phyloP scores from a whole-genome alignment of 1,140 invertebrate species.

The Lineus longissimus region DNA sequence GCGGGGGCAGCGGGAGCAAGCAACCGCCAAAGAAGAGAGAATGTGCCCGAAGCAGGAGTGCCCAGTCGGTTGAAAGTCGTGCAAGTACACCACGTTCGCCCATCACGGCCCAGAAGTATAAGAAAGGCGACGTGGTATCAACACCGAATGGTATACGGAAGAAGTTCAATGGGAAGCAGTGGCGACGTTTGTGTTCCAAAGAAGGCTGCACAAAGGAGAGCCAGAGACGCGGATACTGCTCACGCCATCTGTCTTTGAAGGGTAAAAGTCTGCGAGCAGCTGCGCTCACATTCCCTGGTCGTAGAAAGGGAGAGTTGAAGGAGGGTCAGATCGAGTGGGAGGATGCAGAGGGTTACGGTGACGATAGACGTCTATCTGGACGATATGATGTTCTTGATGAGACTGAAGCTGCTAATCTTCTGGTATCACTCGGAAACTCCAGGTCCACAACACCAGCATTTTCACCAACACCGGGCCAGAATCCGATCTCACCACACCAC shows the following conservation, averaged over 20 bases:
- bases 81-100: conserved; percentile 56
- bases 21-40: conserved; percentile 44
- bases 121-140: conserved; percentile 96
- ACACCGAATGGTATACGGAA: conserved; percentile 95
- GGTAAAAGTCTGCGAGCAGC: conserved; percentile 58
- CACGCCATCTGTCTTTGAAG: conserved; percentile 86
- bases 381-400: conserved; percentile 77
- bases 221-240: conserved; percentile 92
- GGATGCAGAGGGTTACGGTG: conserved; percentile 79
- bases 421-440: conserved; percentile 88
- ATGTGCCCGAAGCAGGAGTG: conserved; percentile 43
- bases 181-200: conserved; percentile 91
- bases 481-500: conserved; percentile 56
- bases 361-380: conserved; percentile 44
- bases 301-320: conserved; percentile 48
- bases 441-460: conserved; percentile 56
- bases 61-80: conserved; percentile 46
- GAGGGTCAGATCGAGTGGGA: conserved; percentile 70
- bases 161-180: conserved; percentile 99
- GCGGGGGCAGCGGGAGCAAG: conserved; percentile 24
- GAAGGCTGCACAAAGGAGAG: conserved; percentile 97
- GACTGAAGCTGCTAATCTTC: conserved; percentile 93
- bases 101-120: conserved; percentile 81
- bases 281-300: conserved; percentile 29
- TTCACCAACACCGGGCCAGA: conserved; percentile 70